A percentile compares a stretch with the other conserved stretches of the same genome.
Conservation (phyloP, 2,113 vertebrate genomes). For the Saguinus midas region DNA sequence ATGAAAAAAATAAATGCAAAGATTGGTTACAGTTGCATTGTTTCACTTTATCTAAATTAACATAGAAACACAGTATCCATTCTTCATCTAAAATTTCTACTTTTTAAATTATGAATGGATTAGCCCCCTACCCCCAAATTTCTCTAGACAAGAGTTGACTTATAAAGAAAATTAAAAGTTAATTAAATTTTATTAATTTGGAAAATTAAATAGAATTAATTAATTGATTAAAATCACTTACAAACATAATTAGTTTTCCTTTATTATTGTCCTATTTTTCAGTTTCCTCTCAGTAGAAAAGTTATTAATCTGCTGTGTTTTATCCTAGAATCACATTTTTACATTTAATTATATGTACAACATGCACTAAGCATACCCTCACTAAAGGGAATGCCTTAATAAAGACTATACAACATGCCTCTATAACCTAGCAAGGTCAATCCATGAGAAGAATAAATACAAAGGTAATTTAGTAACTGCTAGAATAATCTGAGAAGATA, state of each 20-base stretch:
- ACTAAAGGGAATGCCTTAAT: conserved; percentile 72
- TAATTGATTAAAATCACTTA: not conserved
- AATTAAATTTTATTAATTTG: not conserved
- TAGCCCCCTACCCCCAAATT: not conserved
- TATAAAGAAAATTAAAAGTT: not conserved
- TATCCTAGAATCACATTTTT: conserved; percentile 78
- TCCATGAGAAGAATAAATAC: conserved; percentile 73
- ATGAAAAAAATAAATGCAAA: not conserved
- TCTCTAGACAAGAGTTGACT: conserved; percentile 14
- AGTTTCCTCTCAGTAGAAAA: conserved; percentile 59
- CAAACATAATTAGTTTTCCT: conserved; percentile 4
- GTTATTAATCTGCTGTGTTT: conserved; percentile 76
- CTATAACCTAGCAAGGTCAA: conserved; percentile 76
- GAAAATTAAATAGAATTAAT: conserved; percentile 39
- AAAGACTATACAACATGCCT: conserved; percentile 69
- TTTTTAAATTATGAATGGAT: not conserved
- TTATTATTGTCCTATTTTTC: conserved; percentile 27
- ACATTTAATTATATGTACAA: conserved; percentile 79
- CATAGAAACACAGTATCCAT: not conserved
- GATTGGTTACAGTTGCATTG: not conserved
- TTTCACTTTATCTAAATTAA: not conserved
- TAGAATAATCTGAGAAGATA: conserved; percentile 40
- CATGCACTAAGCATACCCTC: conserved; percentile 70
- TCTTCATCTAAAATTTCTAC: not conserved
- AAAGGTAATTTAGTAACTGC: conserved; percentile 56